These are phyloP conservation scores for Pitta sordida DNA, from an alignment of 2,113 vertebrate species.

Conservation along the genomic window DNA sequence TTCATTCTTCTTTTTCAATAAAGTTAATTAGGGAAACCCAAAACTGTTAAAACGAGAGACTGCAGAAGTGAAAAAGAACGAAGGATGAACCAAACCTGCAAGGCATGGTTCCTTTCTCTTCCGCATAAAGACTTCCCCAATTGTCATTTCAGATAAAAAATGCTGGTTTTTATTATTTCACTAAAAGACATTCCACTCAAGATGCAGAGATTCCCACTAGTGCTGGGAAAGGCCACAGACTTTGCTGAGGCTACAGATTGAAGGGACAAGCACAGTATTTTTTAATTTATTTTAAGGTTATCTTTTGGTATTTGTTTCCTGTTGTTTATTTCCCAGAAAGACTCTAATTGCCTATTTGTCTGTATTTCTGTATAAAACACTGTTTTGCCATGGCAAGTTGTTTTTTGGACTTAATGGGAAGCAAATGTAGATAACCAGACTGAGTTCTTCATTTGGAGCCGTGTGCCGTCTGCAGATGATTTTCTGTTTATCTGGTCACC, in stretches of 20 bases:
- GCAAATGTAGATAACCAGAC: not conserved
- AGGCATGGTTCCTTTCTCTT: not conserved
- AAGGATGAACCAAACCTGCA: not conserved
- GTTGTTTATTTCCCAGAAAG: not conserved
- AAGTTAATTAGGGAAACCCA: not conserved
- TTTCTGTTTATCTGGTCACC: not conserved
- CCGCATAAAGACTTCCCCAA: not conserved
- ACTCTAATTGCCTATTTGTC: not conserved
- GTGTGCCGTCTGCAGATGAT: not conserved
- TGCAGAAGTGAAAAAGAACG: not conserved
- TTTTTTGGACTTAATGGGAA: not conserved
- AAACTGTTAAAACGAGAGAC: not conserved
- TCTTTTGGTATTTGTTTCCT: conserved; percentile 5
- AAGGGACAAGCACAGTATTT: not conserved
- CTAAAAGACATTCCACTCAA: not conserved
- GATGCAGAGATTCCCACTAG: not conserved
- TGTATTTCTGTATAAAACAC: not conserved
- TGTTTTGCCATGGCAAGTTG: not conserved
- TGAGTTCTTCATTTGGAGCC: not conserved
- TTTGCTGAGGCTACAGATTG: not conserved
- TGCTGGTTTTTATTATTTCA: not conserved
- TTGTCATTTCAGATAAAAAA: not conserved
- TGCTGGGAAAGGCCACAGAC: not conserved
- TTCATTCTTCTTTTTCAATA: not conserved
- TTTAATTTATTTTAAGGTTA: conserved; percentile 21